Base-by-base conservation (phyloP, 2,888 invertebrate genomes). In the Timandra comae region DNA sequence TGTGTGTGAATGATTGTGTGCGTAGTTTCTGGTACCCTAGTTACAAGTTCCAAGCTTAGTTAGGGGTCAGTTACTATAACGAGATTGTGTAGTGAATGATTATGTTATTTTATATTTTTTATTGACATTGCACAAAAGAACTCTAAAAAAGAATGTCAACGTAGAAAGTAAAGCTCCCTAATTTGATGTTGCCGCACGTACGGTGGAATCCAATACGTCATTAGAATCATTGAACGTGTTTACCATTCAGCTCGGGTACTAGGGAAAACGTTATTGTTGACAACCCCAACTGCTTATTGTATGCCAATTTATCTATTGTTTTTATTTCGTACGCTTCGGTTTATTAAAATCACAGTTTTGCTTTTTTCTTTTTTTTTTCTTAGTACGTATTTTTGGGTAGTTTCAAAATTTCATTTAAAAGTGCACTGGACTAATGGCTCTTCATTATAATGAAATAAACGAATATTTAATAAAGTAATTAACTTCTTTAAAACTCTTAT, bases 191-290 rank as follows among this genome's bases (percentile, higher is more conserved):
- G 29, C 43, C 49, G 47, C 48, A 48, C 48, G 50, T 46, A 41
- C 27, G 30, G 35, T 24, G 34, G 33, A 34, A 19, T 26, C 48
- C 45, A 44, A 51, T 51, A 48, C 52, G 35, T 51, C 49, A 52
- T 55, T 55, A 55, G 42, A 28, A 51, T 49, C 43, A 34, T 40
- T 30, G 34, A 33, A 16, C 3, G 16, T 6, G 16, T 16, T 16
- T 16, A 16, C 51, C 43, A 59, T 68, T 63, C 69, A 41, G 40
- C 42, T 50, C 63, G 43, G 50, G 53, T 59, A 37, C 49, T 30
- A 40, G 46, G 51, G 49, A 45, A 57, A 63, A 61, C 56, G 30
- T 38, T 26, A 38, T 41, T 43, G 38, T 49, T 42, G 35, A 30
- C 27, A 37, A 32, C 39, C 35, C 30, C 13, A n/a, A 24, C 30